These are phyloP conservation scores for Squalus acanthias DNA, from an alignment of 2,797 vertebrate species.

Conservation along the genomic window DNA sequence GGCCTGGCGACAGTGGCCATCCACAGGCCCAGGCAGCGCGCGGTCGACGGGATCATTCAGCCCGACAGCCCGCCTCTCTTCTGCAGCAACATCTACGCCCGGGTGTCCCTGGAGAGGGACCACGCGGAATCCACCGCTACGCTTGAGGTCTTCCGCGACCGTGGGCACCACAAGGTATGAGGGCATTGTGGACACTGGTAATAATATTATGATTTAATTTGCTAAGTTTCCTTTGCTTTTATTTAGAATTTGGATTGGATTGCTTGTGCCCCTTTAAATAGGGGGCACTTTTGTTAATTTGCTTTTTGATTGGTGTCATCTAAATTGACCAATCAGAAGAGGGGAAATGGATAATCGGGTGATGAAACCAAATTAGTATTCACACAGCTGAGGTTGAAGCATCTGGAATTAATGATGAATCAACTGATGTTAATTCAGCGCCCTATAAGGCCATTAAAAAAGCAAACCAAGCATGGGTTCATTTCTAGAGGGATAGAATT, in stretches of 20 bases:
- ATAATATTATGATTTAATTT: neutral
- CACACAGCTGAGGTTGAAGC: neutral
- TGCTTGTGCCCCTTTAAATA: neutral
- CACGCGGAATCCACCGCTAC: neutral
- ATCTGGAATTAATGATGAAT: neutral
- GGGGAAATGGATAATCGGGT: neutral
- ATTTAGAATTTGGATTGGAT: neutral
- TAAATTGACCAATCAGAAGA: neutral
- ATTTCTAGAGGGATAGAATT: neutral
- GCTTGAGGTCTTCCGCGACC: neutral
- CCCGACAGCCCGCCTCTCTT: neutral
- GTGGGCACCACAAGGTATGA: neutral
- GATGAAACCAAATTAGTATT: neutral
- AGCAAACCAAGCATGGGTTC: too few relatives aligned
- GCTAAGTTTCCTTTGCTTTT: neutral
- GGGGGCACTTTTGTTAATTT: neutral
- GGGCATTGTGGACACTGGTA: neutral
- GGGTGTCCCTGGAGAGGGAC: neutral
- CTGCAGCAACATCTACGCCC: neutral
- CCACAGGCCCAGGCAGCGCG: neutral
- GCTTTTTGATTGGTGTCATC: neutral
- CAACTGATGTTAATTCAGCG: neutral
- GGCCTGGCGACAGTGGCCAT: neutral
- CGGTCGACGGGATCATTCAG: neutral
- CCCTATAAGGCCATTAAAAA: neutral